Conservation (phyloP, 2,888 invertebrate genomes). For the Myopa testacea region DNA sequence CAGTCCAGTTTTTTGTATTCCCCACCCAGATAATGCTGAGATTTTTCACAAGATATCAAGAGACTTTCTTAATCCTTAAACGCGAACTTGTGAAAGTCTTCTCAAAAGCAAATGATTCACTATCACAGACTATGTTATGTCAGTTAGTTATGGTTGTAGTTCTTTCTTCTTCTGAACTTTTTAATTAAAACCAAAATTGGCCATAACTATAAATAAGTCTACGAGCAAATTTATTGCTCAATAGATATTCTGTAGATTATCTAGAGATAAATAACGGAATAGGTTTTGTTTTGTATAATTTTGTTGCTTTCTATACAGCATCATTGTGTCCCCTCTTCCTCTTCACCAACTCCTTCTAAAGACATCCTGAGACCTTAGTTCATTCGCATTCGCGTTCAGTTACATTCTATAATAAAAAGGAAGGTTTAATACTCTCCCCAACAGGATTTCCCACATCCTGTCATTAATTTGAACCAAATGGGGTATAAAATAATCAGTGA, state of each 20-base stretch:
- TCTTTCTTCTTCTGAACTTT: background rate
- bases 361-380: too few relatives aligned
- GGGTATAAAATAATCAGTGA: conserved; percentile 4
- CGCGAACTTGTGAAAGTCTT: too few relatives aligned
- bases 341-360: background rate
- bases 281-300: background rate
- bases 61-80: too few relatives aligned
- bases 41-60: too few relatives aligned
- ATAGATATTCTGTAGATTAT: background rate
- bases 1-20: too few relatives aligned
- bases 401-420: background rate
- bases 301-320: background rate
- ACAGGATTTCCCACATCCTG: background rate
- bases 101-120: too few relatives aligned
- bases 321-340: background rate
- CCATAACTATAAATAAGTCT: background rate
- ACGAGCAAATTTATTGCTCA: background rate
- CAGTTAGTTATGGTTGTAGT: too few relatives aligned
- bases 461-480: background rate
- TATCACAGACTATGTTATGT: too few relatives aligned
- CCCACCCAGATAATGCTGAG: too few relatives aligned
- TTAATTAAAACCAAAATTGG: background rate
- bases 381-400: too few relatives aligned
- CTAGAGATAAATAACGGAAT: background rate
- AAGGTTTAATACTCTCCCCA: background rate